These are phyloP conservation scores for Ganaspis sp. DNA, from an alignment of 1,140 invertebrate genomes.

Conservation along the genomic window DNA sequence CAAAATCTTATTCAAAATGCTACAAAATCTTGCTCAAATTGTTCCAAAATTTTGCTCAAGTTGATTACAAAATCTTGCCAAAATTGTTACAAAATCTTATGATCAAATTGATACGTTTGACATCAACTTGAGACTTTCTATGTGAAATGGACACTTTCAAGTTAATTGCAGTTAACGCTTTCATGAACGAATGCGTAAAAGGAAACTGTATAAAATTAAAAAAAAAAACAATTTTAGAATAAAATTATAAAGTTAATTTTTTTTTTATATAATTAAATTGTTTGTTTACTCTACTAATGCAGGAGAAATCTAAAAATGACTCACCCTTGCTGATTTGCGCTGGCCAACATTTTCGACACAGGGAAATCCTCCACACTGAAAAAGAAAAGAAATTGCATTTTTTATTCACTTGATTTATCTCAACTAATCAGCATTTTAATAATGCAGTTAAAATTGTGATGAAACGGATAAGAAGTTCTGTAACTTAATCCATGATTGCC, in stretches of 20 bases:
- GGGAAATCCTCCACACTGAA: conserved; percentile 75
- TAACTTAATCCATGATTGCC: conserved; percentile 33
- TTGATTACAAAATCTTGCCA: too few relatives aligned
- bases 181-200: too few relatives aligned
- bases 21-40: too few relatives aligned
- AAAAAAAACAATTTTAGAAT: not conserved
- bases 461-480: conserved; percentile 19
- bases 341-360: conserved; percentile 66
- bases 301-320: conserved; percentile 47
- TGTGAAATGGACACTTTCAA: too few relatives aligned
- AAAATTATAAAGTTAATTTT: too few relatives aligned
- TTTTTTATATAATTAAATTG: not conserved
- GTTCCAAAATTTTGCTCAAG: too few relatives aligned
- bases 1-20: too few relatives aligned
- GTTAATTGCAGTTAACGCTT: too few relatives aligned
- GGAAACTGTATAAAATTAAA: too few relatives aligned
- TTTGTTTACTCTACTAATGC: not conserved
- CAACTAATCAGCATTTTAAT: conserved; percentile 45
- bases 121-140: too few relatives aligned
- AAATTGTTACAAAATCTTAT: too few relatives aligned
- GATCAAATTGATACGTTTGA: too few relatives aligned
- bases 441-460: conserved; percentile 46
- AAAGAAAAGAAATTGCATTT: conserved; percentile 59
- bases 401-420: conserved; percentile 43
- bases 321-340: conserved; percentile 71